Evolutionary conservation across 2,113 vertebrate genomes (phyloP).

Genomic region (Gracilinanus agilis): DNA sequence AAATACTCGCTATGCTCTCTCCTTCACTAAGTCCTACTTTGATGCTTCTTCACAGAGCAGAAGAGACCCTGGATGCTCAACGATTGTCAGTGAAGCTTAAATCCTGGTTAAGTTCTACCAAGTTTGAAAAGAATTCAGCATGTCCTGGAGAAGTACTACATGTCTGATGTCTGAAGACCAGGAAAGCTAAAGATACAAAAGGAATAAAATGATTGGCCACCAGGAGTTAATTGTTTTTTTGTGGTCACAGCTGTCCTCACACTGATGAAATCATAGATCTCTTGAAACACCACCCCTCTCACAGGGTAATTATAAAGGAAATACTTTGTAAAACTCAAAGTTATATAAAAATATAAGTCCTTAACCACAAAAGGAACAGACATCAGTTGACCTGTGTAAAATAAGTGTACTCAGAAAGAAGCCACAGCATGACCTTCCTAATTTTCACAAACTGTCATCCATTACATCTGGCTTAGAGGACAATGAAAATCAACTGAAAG

Average conservation of each 20-base stretch:
- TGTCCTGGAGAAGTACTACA: not conserved
- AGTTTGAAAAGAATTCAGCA: not conserved
- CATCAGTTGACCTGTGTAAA: not conserved
- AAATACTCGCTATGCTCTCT: not conserved
- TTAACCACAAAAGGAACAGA: slow-evolving; percentile 12
- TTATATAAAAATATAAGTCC: not conserved
- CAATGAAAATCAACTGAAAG: not conserved
- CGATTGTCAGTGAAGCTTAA: not conserved
- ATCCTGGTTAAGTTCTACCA: not conserved
- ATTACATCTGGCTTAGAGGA: not conserved
- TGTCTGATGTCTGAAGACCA: not conserved
- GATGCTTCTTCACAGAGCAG: not conserved
- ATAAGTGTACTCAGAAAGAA: not conserved
- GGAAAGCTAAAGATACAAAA: not conserved
- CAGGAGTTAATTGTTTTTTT: not conserved
- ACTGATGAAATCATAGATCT: not conserved
- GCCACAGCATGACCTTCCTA: not conserved
- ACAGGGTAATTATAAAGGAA: not conserved
- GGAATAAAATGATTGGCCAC: not conserved
- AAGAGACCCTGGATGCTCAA: not conserved
- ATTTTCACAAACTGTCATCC: not conserved
- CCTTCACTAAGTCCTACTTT: not conserved
- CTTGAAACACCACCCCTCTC: not conserved
- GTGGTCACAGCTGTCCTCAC: not conserved
- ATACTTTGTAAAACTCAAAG: not conserved